Evolutionary conservation across 2,888 invertebrate species (phyloP).

Genomic region (Aelia acuminata): DNA sequence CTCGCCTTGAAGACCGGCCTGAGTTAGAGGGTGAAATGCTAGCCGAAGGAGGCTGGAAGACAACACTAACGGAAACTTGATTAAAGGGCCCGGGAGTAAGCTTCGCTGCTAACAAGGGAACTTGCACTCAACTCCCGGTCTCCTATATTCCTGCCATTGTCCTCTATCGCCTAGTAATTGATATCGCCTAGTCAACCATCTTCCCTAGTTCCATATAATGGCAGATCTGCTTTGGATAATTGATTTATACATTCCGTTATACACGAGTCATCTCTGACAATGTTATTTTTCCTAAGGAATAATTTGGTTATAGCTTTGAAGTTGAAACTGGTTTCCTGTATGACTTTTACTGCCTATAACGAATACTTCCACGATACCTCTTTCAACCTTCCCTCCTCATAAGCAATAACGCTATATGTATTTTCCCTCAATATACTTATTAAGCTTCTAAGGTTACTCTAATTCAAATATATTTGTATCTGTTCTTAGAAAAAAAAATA

Average conservation of each 20-base stretch:
- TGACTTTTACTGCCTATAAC: no score
- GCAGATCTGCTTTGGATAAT: not conserved
- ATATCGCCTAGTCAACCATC: not conserved
- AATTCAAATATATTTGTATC: no score
- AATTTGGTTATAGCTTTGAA: no score
- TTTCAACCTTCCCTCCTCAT: no score
- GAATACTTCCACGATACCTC: no score
- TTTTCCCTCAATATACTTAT: no score
- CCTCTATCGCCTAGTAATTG: not conserved
- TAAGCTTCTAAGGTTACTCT: no score
- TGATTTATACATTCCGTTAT: not conserved
- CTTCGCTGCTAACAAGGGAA: not conserved
- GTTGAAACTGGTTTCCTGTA: no score
- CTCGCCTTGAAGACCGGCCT: not conserved
- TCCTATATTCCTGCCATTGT: not conserved
- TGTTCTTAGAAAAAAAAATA: no score
- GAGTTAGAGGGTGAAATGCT: slow-evolving; percentile 10
- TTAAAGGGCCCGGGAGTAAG: slow-evolving; percentile 22
- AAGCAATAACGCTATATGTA: no score
- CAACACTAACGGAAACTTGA: slow-evolving; percentile 39
- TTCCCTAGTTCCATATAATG: not conserved
- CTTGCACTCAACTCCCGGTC: not conserved
- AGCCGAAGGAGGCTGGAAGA: not conserved
- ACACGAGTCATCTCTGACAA: not conserved
- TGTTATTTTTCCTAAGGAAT: no score